phyloP scores from a whole-genome alignment of 2,797 vertebrate genomes.

The Eidolon dupreanum region DNA sequence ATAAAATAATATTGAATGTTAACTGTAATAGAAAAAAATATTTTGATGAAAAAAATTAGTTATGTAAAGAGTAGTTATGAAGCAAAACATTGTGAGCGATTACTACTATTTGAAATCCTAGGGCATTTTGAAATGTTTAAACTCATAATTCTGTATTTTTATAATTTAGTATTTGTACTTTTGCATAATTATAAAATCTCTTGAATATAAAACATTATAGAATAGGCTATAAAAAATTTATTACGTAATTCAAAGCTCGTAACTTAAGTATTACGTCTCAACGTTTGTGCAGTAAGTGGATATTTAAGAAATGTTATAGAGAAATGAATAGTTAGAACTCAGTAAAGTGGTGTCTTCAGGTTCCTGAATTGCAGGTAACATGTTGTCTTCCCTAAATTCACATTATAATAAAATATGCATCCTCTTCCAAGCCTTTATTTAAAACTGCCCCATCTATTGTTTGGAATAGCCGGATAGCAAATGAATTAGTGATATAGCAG shows the following conservation, averaged over 20 bases:
- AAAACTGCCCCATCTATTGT: conserved; percentile 13
- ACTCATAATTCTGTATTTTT: conserved; percentile 5
- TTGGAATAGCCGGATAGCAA: not conserved
- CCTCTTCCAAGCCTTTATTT: not conserved
- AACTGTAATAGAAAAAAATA: no score
- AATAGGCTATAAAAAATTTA: not conserved
- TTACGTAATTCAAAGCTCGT: not conserved
- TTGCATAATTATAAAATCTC: not conserved
- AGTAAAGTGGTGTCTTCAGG: not conserved
- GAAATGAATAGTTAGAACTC: not conserved
- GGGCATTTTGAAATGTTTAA: not conserved
- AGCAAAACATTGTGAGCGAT: not conserved
- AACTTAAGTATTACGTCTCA: not conserved
- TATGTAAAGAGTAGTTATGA: not conserved
- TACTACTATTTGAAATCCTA: not conserved
- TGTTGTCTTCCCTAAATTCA: not conserved
- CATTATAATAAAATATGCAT: not conserved
- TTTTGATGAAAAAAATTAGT: conserved; percentile 33
- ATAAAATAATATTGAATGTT: no score
- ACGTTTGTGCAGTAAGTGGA: not conserved
- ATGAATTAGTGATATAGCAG: not conserved
- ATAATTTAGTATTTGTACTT: conserved; percentile 30
- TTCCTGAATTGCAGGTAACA: not conserved
- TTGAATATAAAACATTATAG: not conserved
- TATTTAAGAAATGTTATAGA: not conserved